Base-by-base conservation (phyloP, 2,797 vertebrate species). In the Threskiornis aethiopicus region DNA sequence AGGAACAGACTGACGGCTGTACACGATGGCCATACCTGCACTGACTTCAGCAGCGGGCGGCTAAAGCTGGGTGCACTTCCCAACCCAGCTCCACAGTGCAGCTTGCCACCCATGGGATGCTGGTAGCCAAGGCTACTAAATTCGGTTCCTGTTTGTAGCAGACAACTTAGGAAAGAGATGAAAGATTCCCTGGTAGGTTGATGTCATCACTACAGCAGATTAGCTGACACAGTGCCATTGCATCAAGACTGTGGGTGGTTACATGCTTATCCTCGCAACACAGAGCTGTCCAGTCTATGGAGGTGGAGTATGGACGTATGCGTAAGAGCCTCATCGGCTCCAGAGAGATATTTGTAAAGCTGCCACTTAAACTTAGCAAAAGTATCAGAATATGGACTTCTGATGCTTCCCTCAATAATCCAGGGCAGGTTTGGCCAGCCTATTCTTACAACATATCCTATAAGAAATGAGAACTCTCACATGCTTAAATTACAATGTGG, bases 191-290 rank as follows among this genome's bases (percentile, higher is more conserved):
- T 41, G 17, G 29, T 19, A 49, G 7, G 22, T 84, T 72, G 65
- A 44, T 70, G 54, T 24, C 44, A 41, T 79, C 20, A 7, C n/a
- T 54, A 44, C 22, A 73, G 47, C 46, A 71, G 73, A 77, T 84
- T 22, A 78, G 33, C 57, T n/a, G 84, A 57, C 37, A 11, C 0
- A 7, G 54, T 78, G 41, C 35, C 55, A 16, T 46, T 59, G n/a
- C 44, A 42, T 52, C 62, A 29, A 44, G 58, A 13, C 16, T 24
- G 44, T 25, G 81, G 41, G 77, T 28, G 71, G 57, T 42, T 71
- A 39, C 0, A 1, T 16, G 55, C 7, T 71, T 51, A 41, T 18
- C 35, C 73, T 57, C 0, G 2, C 31, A 69, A 21, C 9, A 18
- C 28, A 54, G 41, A 42, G 33, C 35, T 51, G 24, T 46, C 41